Conservation (phyloP, 2,113 vertebrate species). For the Crocuta crocuta region DNA sequence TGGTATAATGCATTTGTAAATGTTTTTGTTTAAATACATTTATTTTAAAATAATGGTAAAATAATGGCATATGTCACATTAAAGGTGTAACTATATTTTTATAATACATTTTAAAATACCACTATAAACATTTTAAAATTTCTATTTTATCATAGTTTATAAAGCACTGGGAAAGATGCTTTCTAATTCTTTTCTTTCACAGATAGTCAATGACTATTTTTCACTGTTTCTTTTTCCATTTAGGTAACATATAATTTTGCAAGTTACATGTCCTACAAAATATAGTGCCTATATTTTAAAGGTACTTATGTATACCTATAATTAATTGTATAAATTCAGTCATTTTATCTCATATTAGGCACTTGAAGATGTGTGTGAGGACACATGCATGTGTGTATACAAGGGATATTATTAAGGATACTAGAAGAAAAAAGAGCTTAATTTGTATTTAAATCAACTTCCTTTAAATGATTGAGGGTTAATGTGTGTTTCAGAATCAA, state of each 20-base stretch:
- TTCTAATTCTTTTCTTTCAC: background rate
- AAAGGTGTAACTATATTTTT: background rate
- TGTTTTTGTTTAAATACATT: background rate
- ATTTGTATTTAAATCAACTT: background rate
- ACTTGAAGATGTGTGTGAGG: background rate
- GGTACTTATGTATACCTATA: background rate
- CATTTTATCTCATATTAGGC: background rate
- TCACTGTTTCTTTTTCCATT: background rate
- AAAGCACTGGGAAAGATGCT: background rate
- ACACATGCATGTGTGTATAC: background rate
- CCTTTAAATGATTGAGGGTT: background rate
- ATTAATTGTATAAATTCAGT: background rate
- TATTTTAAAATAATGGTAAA: constrained; percentile 20
- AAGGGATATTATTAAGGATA: background rate
- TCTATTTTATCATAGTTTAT: background rate
- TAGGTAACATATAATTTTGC: background rate
- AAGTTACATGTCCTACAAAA: background rate
- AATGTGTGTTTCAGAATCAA: background rate
- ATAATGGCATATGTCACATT: background rate
- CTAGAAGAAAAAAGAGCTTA: background rate
- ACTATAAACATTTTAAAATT: background rate
- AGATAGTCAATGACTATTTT: background rate
- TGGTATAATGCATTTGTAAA: background rate
- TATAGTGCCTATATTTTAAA: background rate
- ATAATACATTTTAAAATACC: background rate